Evolutionary conservation across 2,113 vertebrate genomes (phyloP), one percentile per base, ranked within the genome.

Genomic region (Microcebus jonahi): DNA sequence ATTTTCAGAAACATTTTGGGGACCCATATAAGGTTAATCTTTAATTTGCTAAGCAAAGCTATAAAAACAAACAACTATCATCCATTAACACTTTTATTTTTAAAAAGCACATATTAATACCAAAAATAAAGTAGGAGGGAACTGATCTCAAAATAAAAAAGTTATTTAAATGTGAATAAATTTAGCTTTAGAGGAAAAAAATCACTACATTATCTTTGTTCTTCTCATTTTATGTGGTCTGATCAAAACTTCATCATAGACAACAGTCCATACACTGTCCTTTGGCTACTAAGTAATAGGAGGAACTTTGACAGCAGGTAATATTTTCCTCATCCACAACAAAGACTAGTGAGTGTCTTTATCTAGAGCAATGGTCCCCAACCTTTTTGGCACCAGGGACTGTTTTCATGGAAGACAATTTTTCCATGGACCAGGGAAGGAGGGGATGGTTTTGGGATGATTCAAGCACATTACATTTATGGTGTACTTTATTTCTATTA

Each of bases 1-100:
- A 91, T 88, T 89, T 91, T 95, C 70, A 73, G 71, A 89, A 92
- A 89, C 34, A 77, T 68, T 88, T 91, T 53, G n/a, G 61, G 31
- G 42, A 70, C 12, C 18, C 70, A 17, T 55, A 23, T 36, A 65
- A 84, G 11, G 20, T 70, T 84, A 45, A 39, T 73, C 70, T 84
- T 79, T 92, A 65, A 95, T 50, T 92, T 89, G 45, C 18, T 84
- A 77, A 55, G n/a, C 42, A 92, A 95, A 92, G 45, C 71, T 57
- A 65, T 65, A 71, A 88, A 84, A 95, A 88, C 21, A n/a, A 91
- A 53, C 36, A 77, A 65, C 34, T 67, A 39, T 9, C 31, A 68
- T 81, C 20, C 48, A 68, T 27, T 65, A 84, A 79, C 10, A 70
- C 59, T 63, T 18, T 96, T 79, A 63, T 63, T 71, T 91, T 73